Conservation (phyloP, 2,888 invertebrate genomes). For the Metacarcinus magister region DNA sequence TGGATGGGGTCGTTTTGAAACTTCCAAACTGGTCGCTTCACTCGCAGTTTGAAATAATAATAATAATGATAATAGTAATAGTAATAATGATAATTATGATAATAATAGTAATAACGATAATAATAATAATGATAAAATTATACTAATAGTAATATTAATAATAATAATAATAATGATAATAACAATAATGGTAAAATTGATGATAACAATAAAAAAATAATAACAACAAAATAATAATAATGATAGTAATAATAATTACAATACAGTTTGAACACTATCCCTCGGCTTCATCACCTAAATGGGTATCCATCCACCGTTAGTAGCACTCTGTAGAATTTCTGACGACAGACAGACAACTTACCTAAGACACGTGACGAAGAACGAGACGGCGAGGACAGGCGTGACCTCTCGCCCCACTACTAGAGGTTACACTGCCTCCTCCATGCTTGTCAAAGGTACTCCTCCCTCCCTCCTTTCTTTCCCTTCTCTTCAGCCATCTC, state of each 20-base stretch:
- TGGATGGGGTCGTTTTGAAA: no score
- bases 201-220: neutral
- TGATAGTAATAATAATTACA: neutral
- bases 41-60: no score
- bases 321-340: neutral
- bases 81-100: neutral
- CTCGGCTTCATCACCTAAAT: neutral
- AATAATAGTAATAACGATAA: neutral
- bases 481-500: neutral
- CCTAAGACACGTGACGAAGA: neutral
- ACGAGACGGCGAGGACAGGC: neutral
- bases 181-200: neutral
- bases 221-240: neutral
- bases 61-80: no score
- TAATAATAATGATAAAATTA: neutral
- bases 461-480: neutral
- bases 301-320: neutral
- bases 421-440: neutral
- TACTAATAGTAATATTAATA: no score
- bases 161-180: neutral
- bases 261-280: neutral
- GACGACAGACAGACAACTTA: neutral
- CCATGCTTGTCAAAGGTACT: neutral
- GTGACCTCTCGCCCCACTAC: neutral
- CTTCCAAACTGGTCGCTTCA: no score